Base-by-base conservation (phyloP, 1,140 invertebrate genomes). In the Coelopa frigida region DNA sequence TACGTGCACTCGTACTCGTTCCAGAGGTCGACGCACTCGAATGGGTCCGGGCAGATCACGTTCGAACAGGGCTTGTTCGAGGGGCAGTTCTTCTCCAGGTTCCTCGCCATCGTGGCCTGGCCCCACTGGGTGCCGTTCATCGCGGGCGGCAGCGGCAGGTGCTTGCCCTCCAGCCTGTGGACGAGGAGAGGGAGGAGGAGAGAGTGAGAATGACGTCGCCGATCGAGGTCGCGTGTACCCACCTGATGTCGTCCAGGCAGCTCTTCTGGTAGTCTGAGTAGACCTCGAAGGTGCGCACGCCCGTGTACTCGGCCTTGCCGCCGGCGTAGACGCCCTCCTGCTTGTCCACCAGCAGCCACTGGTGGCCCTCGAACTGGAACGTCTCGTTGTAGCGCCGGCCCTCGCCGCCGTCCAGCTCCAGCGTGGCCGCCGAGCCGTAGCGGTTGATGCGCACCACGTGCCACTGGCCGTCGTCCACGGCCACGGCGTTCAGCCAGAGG, bases 1-100 rank as follows among this genome's bases (percentile, higher is more conserved):
- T 75, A 97, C 93, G 89, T 93, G 90, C 94, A 98, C 60, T 96
- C 93, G 58, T 92, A 91, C 72, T 90, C 85, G 71, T 89, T 92
- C 94, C 94, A 98, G 0, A 96, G 78, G 72, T 97, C 93, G 23
- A 93, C 86, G 72, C 95, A 98, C 53, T 92, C 87, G 68, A 94
- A 93, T n/a, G 90, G 89, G 56, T 87, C 84, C 0, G 85, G 84
- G 65, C 94, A 96, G 51, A 87, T 86, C 27, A 93, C 87, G 67
- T 89, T 90, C 36, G 85, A 82, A 67, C 94, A 97, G 17, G 93
- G 91, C 59, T 93, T 91, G 57, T 95, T 93, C 0, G 91, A 94
- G 4, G 87, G 83, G 69, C 95, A 98, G 57, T 89, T 86, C 38
- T 83, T 83, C 56, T 90, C 87, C 12, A 97, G 72, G 69, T 96